Evolutionary conservation across 1,140 invertebrate genomes (phyloP), one percentile per base, ranked within the genome.

Genomic region (Micrasema longulum): DNA sequence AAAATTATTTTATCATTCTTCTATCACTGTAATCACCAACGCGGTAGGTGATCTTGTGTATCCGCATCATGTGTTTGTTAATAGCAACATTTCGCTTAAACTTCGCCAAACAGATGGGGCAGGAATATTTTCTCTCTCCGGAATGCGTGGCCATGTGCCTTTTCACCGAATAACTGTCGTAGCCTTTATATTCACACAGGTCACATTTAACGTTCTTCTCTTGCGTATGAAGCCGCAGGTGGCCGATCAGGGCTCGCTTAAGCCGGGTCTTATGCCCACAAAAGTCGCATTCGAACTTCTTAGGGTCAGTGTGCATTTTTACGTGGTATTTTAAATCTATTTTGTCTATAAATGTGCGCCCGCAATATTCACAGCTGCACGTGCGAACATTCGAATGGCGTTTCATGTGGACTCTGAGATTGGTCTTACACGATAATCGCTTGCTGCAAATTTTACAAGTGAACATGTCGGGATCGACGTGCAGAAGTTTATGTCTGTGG

Each of bases 341-440:
- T 7, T 31, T 31, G 26, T 31, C 26, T 2, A 31, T 7, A 31
- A 85, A 85, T 22, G 80, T 83, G 57, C 77, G 76, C 6, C 83
- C 84, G 78, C 83, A 85, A 22, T 81, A 79, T 74, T 84, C 82
- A 77, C 84, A 85, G 57, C 78, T 85, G 60, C 79, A 85, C 73
- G 84, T 84, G 38, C 76, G 74, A 41, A 85, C 79, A 71, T 85
- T 85, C 60, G 80, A 81, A 76, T 85, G 84, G 20, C 84, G 71
- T 65, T 81, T 78, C 77, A 82, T 82, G 72, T 85, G 84, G 76
- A 22, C 80, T 79, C 65, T 80, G 26, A 31, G 77, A 35, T 79
- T 81, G 7, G 82, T 80, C 77, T 85, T 85, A 7, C 3, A 4
- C 2, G 26, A 31, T 4, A 85, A 74, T 11, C 60, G 57, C 68